Evolutionary conservation across 37 sponge, comb jelly and placozoan species (phyloP), one percentile per base, ranked within the genome.

Genomic region (Aplysina aerophoba): DNA sequence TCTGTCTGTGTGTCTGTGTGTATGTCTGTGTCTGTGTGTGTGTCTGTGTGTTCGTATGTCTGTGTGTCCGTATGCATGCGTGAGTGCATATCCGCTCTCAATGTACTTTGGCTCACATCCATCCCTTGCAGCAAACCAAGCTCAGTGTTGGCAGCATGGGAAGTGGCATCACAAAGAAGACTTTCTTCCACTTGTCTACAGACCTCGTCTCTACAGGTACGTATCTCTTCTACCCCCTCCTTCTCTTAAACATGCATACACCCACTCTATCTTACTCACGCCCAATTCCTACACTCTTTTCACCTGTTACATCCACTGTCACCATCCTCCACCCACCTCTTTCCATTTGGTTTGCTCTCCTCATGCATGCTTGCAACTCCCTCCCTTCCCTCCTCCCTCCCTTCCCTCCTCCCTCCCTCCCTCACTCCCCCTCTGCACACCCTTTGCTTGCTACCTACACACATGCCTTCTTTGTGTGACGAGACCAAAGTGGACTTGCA

Each of bases 381-480:
- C 12, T 62, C 12, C 63, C 12, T 62, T 14, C 4, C 11, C 63
- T 62, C 63, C 63, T 14, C 25, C 11, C 59, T 57, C 59, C 59
- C 59, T 57, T 17, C 59, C 17, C 59, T 57, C 59, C 17, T 17
- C 17, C 59, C 59, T 57, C 59, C 17, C 59, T 17, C 59, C 17
- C 59, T 17, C 17, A 15, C 17, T 17, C 59, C 63, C 25, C 12
- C 63, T 62, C 63, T 62, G 25, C 63, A 22, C 11, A 4, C 63
- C 25, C 63, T 62, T n/a, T n/a, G n/a, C n/a, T n/a, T n/a, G n/a
- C n/a, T n/a, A n/a, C n/a, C 22, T 67, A 67, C 28, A 67, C n/a
- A 67, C 69, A 67, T 67, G n/a, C 69, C 22, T 67, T 24, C 27
- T 67, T n/a, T n/a, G n/a, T n/a, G n/a, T n/a, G n/a, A n/a, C n/a